Evolutionary conservation across 2,113 vertebrate species (phyloP).

Genomic region (Bombycilla garrulus): DNA sequence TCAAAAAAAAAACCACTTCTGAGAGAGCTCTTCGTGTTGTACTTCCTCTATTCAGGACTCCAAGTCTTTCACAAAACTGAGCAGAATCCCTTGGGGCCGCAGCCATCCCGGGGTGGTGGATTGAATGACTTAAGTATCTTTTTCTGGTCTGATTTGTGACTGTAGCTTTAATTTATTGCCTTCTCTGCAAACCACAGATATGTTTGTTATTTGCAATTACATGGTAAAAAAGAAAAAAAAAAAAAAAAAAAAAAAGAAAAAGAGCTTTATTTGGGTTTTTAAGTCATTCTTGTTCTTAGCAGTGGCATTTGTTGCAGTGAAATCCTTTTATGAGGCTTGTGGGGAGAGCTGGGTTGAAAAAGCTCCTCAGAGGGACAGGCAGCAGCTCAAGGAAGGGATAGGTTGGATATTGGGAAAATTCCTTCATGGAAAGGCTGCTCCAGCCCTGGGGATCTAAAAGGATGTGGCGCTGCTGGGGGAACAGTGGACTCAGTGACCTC

Average conservation of each 20-base stretch:
- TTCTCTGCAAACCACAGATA: constrained; percentile 47
- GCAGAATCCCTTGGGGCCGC: not conserved
- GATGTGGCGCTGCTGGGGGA: not conserved
- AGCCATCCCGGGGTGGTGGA: not conserved
- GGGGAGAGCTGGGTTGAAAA: not conserved
- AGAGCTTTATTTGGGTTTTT: constrained; percentile 26
- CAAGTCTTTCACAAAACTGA: constrained; percentile 16
- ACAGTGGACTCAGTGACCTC: not conserved
- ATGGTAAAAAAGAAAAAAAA: not conserved
- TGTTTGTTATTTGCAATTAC: constrained; percentile 47
- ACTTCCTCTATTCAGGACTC: not conserved
- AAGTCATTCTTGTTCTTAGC: constrained; percentile 17
- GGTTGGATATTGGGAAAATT: not conserved
- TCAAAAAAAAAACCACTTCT: not conserved
- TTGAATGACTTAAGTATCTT: constrained; percentile 42
- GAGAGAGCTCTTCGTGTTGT: not conserved
- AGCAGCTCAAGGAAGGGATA: not conserved
- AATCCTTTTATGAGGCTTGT: constrained; percentile 6
- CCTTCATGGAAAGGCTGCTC: not conserved
- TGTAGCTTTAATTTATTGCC: constrained; percentile 32
- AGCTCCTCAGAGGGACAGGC: not conserved
- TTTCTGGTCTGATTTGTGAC: constrained; percentile 30
- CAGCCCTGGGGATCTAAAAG: not conserved
- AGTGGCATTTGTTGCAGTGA: not conserved
- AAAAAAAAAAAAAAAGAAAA: not conserved